These are phyloP conservation scores for Xerus rutilus DNA, from an alignment of 2,797 vertebrate species.

Conservation along the genomic window DNA sequence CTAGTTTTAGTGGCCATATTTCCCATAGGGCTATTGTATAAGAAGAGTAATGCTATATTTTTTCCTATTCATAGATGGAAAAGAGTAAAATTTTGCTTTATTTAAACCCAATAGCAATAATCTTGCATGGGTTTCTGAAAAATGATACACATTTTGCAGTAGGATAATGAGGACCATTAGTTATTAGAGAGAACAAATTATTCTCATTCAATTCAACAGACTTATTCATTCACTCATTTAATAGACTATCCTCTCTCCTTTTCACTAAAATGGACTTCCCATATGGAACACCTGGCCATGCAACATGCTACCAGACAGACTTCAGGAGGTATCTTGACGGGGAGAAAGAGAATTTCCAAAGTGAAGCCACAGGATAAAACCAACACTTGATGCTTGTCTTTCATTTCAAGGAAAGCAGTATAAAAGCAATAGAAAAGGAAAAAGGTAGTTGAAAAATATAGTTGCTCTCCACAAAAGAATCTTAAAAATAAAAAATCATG, in stretches of 20 bases:
- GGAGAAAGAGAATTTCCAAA: slow-evolving; percentile 76
- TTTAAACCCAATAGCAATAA: slow-evolving; percentile 80
- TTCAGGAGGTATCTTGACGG: slow-evolving; percentile 68
- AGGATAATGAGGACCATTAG: slow-evolving; percentile 82
- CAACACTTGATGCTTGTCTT: slow-evolving; percentile 79
- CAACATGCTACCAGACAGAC: slow-evolving; percentile 73
- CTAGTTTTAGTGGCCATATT: slow-evolving; percentile 77
- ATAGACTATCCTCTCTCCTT: slow-evolving; percentile 75
- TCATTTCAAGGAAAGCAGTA: slow-evolving; percentile 79
- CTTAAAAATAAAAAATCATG: slow-evolving; percentile 80
- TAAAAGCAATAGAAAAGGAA: slow-evolving; percentile 79
- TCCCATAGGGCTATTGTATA: slow-evolving; percentile 81
- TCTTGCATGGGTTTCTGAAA: slow-evolving; percentile 78
- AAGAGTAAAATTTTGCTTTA: slow-evolving; percentile 80
- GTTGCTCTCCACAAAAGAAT: slow-evolving; percentile 78
- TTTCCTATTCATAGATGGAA: slow-evolving; percentile 79
- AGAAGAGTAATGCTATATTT: slow-evolving; percentile 80
- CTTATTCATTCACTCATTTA: slow-evolving; percentile 76
- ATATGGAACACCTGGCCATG: slow-evolving; percentile 49
- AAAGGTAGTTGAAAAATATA: slow-evolving; percentile 79
- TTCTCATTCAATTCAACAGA: slow-evolving; percentile 77
- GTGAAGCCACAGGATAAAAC: slow-evolving; percentile 80
- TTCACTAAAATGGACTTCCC: slow-evolving; percentile 65
- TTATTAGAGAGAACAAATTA: slow-evolving; percentile 82
- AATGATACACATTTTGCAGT: slow-evolving; percentile 79